Base-by-base conservation (phyloP, 2,797 vertebrate species). In the Aplochiton taeniatus region DNA sequence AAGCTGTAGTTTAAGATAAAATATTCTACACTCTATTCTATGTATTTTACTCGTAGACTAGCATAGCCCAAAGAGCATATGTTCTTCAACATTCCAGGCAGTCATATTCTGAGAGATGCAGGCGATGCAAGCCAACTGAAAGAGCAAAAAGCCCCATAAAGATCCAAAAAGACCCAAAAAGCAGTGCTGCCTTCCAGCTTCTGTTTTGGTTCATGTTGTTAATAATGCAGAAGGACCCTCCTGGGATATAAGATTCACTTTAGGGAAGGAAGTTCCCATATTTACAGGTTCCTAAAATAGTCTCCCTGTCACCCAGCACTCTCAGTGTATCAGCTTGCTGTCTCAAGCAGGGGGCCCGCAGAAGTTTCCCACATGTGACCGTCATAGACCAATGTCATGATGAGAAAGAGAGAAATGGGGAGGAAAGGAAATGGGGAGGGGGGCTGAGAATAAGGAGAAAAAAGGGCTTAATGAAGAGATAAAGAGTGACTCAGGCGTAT, bases 241-340 rank as follows among this genome's bases (percentile, higher is more conserved):
- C 31, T 53, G 75, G 78, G 85, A 83, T 83, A 84, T 85, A 76
- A 84, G 85, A 89, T 83, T 78, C 67, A 75, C 83, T 87, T 90
- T 80, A 80, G 80, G 75, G 84, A 85, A 91, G 90, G 91, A 92
- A 91, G 89, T 91, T 90, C 88, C 90, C 88, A 86, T 91, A 90
- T 92, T 93, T 91, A 90, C 87, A 81, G 81, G 84, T 75, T 84
- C 89, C 87, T 55, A 74, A 92, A 92, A 93, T 92, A 93, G 89
- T 80, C 31, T 31, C 68, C 49, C 60, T 47, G 74, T 89, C 85
- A 83, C 63, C 73, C 85, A 84, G 84, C 89, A 84, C 90, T 91
- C 85, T 87, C 73, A 83, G 74, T 86, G 78, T 91, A 91, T 92
- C 90, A 84, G 88, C 91, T 86, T 90, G 88, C 81, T 66, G 75